phyloP scores from a whole-genome alignment of 2,888 invertebrate species.

The Phyllotreta striolata region DNA sequence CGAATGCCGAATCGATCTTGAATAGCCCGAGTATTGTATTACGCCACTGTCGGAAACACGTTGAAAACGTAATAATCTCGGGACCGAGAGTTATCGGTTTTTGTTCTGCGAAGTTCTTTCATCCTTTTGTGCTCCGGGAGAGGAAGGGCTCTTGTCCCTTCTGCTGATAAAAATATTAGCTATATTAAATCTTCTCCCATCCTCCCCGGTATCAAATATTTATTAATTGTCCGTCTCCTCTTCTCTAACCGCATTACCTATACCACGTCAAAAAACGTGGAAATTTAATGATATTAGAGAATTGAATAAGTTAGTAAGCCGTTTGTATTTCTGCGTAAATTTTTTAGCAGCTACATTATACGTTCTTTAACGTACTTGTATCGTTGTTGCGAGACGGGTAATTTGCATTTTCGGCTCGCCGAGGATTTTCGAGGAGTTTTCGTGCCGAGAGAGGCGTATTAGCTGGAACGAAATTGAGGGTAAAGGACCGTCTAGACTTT shows the following conservation, averaged over 20 bases:
- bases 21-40: not conserved
- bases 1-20: too few species aligned
- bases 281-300: too few species aligned
- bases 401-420: conserved; percentile 1
- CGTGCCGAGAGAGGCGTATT: conserved; percentile 7
- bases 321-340: too few species aligned
- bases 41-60: conserved; percentile 21
- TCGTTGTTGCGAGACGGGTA: not conserved
- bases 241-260: not conserved
- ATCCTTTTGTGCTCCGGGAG: conserved; percentile 26
- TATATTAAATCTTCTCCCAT: conserved; percentile 11
- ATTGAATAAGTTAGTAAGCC: too few species aligned
- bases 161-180: conserved; percentile 24
- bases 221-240: conserved; percentile 6
- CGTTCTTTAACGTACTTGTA: too few species aligned
- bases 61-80: conserved; percentile 33
- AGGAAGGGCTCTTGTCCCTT: conserved; percentile 19
- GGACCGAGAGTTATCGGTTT: conserved; percentile 29
- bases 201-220: conserved; percentile 9
- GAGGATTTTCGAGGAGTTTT: conserved; percentile 2
- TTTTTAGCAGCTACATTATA: too few species aligned
- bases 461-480: not conserved
- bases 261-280: not conserved
- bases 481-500: conserved; percentile 20
- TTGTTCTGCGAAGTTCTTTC: conserved; percentile 33